Conservation (phyloP, 2,888 invertebrate genomes). For the Heteromurus nitidus region DNA sequence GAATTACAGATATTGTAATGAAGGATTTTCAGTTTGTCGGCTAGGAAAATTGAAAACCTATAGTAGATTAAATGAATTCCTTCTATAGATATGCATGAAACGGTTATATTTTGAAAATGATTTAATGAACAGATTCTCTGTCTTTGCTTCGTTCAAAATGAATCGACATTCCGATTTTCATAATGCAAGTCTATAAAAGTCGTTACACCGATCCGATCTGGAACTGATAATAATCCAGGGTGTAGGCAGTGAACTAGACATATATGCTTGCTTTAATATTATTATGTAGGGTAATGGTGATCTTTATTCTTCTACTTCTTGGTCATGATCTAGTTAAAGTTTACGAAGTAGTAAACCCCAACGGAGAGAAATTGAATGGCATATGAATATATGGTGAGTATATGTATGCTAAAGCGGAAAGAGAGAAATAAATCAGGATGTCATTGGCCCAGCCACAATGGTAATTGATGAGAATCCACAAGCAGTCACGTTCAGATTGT, state of each 20-base stretch:
- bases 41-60: too few species aligned
- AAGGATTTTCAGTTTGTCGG: too few species aligned
- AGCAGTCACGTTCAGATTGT: constrained; percentile 15
- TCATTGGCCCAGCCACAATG: constrained; percentile 22
- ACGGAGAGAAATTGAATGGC: constrained; percentile 5
- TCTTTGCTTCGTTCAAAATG: too few species aligned
- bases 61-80: too few species aligned
- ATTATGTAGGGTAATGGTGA: constrained; percentile 8
- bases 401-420: constrained; percentile 18
- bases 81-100: too few species aligned
- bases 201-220: too few species aligned
- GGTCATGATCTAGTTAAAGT: constrained; percentile 19
- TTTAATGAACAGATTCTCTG: too few species aligned
- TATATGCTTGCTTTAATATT: constrained; percentile 6
- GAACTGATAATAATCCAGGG: constrained; percentile 8
- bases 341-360: not conserved
- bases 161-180: too few species aligned
- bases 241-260: not conserved
- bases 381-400: not conserved
- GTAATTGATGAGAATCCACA: constrained; percentile 33
- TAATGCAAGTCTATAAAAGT: too few species aligned
- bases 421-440: constrained; percentile 30
- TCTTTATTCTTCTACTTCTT: not conserved
- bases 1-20: too few species aligned
- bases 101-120: too few species aligned